Conservation (phyloP, 2,113 vertebrate species). For the Cottus gobio region DNA sequence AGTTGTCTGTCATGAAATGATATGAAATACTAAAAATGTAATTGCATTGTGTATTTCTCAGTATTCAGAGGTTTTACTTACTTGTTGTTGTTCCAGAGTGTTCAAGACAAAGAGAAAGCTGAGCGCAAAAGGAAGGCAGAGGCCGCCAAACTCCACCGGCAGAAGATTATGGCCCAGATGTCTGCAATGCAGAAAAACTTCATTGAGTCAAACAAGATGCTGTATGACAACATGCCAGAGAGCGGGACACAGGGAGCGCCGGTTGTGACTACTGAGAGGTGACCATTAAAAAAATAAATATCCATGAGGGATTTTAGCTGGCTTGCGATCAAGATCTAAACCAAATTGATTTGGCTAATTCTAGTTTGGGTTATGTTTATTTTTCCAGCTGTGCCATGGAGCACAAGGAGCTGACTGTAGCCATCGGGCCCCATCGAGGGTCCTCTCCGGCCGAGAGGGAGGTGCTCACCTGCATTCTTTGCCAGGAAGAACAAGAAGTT, state of each 20-base stretch:
- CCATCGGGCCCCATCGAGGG: constrained; percentile 91
- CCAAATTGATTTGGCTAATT: background rate
- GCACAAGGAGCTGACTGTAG: constrained; percentile 85
- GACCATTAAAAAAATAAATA: background rate
- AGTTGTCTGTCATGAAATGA: background rate
- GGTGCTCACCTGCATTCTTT: constrained; percentile 95
- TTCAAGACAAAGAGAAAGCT: constrained; percentile 95
- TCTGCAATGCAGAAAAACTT: constrained; percentile 98
- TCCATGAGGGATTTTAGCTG: background rate
- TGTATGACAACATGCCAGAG: constrained; percentile 93
- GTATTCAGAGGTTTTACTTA: background rate
- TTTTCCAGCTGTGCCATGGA: constrained; percentile 67
- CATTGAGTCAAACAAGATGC: constrained; percentile 95
- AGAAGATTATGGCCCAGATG: constrained; percentile 99
- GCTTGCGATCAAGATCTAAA: background rate
- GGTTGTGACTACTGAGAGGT: constrained; percentile 72
- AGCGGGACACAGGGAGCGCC: constrained; percentile 74
- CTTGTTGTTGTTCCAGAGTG: constrained; percentile 77
- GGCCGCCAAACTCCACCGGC: constrained; percentile 94
- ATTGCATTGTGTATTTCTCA: background rate
- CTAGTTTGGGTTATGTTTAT: background rate
- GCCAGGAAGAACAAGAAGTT: constrained; percentile 98
- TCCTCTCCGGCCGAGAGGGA: constrained; percentile 88
- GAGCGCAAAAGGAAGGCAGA: constrained; percentile 97
- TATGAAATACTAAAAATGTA: background rate